A percentile compares a stretch with the other conserved stretches of the same genome.
Conservation (phyloP, 2,113 vertebrate genomes). For the Anser brachyrhynchus region DNA sequence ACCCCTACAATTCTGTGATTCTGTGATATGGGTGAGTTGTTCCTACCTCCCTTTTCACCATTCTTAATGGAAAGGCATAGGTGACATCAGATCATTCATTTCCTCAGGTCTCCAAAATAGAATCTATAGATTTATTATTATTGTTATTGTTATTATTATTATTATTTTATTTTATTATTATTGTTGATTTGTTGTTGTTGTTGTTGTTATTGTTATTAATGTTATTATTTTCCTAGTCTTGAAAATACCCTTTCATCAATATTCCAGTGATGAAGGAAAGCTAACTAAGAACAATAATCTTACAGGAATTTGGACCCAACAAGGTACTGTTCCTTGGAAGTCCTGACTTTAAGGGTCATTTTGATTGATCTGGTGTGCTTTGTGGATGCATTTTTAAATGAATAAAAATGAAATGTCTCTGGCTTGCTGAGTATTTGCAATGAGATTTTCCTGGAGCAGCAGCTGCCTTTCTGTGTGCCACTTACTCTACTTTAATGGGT, state of each 20-base stretch:
- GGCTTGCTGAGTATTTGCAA: background rate
- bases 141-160: background rate
- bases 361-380: slow-evolving; percentile 12
- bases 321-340: background rate
- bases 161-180: background rate
- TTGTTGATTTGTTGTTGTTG: no score
- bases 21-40: background rate
- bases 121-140: background rate
- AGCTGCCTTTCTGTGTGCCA: background rate
- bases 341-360: background rate
- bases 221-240: background rate
- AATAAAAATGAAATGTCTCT: slow-evolving; percentile 5
- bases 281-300: background rate
- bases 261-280: background rate
- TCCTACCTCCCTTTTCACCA: background rate
- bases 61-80: background rate
- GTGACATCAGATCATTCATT: background rate
- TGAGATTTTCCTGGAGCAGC: background rate
- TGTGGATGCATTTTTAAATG: slow-evolving; percentile 18
- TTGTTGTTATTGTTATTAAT: background rate
- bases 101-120: background rate
- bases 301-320: background rate
- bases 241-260: background rate
- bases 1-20: no score
- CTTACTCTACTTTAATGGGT: background rate